phyloP scores from a whole-genome alignment of 2,113 vertebrate genomes.

The Dascyllus trimaculatus region DNA sequence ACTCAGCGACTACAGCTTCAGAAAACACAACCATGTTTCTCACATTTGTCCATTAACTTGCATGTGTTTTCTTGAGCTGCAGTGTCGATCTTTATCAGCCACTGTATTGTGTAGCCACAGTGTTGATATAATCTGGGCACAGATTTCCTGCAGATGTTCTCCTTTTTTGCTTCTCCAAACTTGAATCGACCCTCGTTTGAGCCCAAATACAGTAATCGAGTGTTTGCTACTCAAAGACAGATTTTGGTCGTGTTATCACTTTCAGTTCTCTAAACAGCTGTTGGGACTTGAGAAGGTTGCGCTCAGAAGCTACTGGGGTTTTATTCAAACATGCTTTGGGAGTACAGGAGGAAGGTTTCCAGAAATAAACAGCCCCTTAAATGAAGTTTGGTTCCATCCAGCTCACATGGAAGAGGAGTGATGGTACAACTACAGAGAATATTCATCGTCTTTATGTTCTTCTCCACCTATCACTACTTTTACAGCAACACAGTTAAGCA shows the following conservation, averaged over 20 bases:
- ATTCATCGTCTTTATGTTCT: conserved; percentile 62
- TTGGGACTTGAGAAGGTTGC: conserved; percentile 17
- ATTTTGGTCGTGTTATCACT: background rate
- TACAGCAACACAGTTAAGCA: conserved; percentile 76
- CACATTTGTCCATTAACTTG: too few species aligned
- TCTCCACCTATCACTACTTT: conserved; percentile 74
- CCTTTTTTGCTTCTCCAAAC: too few species aligned
- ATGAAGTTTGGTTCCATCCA: background rate
- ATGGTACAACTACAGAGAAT: conserved; percentile 68
- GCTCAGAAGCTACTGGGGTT: conserved; percentile 22
- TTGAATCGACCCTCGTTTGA: too few species aligned
- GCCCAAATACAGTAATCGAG: too few species aligned
- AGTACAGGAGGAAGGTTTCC: conserved; percentile 1
- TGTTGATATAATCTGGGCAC: too few species aligned
- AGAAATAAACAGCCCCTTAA: conserved; percentile 32
- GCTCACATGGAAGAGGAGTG: conserved; percentile 44
- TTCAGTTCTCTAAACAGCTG: background rate
- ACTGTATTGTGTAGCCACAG: too few species aligned
- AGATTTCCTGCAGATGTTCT: too few species aligned
- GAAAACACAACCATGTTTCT: too few species aligned
- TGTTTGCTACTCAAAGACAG: conserved; percentile 11
- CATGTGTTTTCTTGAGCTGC: too few species aligned
- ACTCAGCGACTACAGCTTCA: too few species aligned
- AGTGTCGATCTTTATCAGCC: too few species aligned
- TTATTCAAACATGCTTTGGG: conserved; percentile 56